Base-by-base conservation (phyloP, 2,797 vertebrate genomes). In the Thaleichthys pacificus region DNA sequence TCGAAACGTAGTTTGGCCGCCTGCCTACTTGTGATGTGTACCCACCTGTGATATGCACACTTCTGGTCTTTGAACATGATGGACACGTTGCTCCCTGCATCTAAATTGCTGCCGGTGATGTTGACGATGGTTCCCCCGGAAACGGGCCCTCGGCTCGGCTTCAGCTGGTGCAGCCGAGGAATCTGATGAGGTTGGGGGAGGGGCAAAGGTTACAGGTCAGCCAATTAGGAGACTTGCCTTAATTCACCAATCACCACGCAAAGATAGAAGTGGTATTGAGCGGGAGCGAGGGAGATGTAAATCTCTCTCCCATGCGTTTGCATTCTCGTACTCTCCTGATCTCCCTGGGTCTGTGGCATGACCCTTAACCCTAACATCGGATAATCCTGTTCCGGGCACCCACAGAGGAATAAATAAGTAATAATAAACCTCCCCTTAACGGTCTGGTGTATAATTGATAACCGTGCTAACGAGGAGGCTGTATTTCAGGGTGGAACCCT, bases 81-180 rank as follows among this genome's bases (percentile, higher is more conserved):
- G 0, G 96, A 95, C 85, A 99, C 97, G 0, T 96, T 96, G 91
- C 98, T 99, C 72, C 98, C 98, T 0, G 97, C 96, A 0, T 97
- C 97, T 76, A 99, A 93, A 89, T 99, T 96, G 89, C 94, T 96
- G 73, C 98, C 98, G 0, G 94, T 96, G 85, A 99, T 98, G 70
- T 97, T 99, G 88, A 99, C 96, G 32, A 96, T 92, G 4, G 98
- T 99, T 68, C 98, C 98, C 32, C 98, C 98, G 0, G 97, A 99
- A 75, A 98, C 93, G 0, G 98, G 98, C 0, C 98, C 98, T 71
- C 95, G 87, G 76, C 80, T 95, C 0, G 97, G 97, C 79, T 95
- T 96, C 66, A 99, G 91, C 81, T 91, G 92, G 3, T 89, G 91
- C 49, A 99, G 93, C 4, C 93, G 94, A 68, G 98, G 93, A 17